Evolutionary conservation across 2,113 vertebrate species (phyloP).

Genomic region (Hiodon alosoides): DNA sequence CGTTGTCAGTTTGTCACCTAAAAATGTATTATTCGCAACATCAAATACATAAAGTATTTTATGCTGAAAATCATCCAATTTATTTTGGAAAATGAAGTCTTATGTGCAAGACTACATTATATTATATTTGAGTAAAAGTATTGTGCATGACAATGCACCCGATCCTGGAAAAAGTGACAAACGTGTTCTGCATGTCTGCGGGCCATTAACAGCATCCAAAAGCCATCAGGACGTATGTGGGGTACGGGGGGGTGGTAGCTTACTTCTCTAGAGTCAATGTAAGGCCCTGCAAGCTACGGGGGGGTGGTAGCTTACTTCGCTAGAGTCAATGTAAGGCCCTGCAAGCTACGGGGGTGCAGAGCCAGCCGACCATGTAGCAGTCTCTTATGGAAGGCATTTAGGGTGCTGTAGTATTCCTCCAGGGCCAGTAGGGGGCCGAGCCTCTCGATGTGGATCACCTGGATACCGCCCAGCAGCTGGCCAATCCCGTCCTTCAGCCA

Average conservation of each 20-base stretch:
- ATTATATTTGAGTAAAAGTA: no score
- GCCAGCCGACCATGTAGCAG: slow-evolving; percentile 56
- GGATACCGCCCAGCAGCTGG: slow-evolving; percentile 77
- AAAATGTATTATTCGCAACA: background rate
- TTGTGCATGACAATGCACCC: no score
- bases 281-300: slow-evolving; percentile 79
- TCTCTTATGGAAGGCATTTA: slow-evolving; percentile 70
- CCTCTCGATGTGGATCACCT: slow-evolving; percentile 74
- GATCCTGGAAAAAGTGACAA: no score
- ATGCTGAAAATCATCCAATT: background rate
- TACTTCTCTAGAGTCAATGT: slow-evolving; percentile 63
- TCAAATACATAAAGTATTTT: background rate
- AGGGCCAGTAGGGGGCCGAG: slow-evolving; percentile 72
- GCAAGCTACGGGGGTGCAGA: slow-evolving; percentile 81
- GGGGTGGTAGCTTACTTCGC: slow-evolving; percentile 78
- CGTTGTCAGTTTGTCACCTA: background rate
- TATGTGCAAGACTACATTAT: no score
- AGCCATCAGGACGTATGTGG: no score
- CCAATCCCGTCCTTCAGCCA: slow-evolving; percentile 81
- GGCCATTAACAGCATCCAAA: no score
- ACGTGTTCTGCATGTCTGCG: no score
- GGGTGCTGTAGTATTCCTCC: slow-evolving; percentile 74
- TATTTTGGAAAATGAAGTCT: no score
- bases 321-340: slow-evolving; percentile 78
- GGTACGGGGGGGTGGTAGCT: background rate